Conservation (phyloP, 2,113 vertebrate species). For the Aphyosemion australe region DNA sequence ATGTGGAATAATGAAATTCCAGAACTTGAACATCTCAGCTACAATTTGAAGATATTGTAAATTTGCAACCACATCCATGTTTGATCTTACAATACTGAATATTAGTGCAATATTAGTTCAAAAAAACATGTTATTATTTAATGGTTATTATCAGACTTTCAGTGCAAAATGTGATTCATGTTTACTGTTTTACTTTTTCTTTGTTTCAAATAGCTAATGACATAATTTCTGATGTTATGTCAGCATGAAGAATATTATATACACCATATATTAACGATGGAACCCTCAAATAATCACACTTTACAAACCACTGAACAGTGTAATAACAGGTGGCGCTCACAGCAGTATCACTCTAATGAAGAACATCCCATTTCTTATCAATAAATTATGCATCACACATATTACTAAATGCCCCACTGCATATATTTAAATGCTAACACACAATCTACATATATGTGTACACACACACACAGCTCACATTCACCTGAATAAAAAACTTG, state of each 20-base stretch:
- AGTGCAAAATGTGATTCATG: neutral
- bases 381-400: constrained; percentile 66
- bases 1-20: too few species aligned
- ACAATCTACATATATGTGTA: constrained; percentile 3
- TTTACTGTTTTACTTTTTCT: neutral
- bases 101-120: too few species aligned
- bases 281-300: neutral
- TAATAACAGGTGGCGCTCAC: constrained; percentile 54
- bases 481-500: too few species aligned
- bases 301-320: constrained; percentile 57
- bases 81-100: too few species aligned
- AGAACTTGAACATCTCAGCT: too few species aligned
- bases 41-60: neutral
- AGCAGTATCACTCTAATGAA: constrained; percentile 57
- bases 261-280: neutral
- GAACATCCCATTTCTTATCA: constrained; percentile 49
- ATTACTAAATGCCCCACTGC: constrained; percentile 52
- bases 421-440: constrained; percentile 57
- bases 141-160: too few species aligned
- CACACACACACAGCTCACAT: constrained; percentile 2
- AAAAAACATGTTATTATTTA: too few species aligned
- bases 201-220: too few species aligned
- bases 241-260: too few species aligned
- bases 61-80: too few species aligned
- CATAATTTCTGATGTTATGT: too few species aligned